Conservation (phyloP, 2,888 invertebrate genomes). For the Limnephilus auricula region DNA sequence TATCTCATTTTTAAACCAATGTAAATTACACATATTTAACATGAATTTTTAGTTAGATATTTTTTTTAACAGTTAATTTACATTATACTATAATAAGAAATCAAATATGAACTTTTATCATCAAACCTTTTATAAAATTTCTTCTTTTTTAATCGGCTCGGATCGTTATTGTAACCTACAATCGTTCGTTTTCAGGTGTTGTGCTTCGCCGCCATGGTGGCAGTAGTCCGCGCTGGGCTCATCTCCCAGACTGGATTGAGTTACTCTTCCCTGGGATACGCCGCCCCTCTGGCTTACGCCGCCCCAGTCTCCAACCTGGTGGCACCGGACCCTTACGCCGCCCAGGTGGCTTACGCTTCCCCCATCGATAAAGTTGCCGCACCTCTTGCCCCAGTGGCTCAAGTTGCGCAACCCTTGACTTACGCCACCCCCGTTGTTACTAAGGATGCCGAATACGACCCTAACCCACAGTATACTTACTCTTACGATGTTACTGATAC, state of each 20-base stretch:
- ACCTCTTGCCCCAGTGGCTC: constrained; percentile 66
- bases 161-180: neutral
- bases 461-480: constrained; percentile 75
- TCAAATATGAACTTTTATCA: too few relatives aligned
- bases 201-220: constrained; percentile 75
- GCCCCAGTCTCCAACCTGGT: constrained; percentile 62
- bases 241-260: constrained; percentile 68
- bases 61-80: too few relatives aligned
- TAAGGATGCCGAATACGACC: constrained; percentile 67
- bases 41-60: too few relatives aligned
- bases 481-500: constrained; percentile 79
- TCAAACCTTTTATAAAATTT: neutral
- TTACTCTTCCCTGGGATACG: constrained; percentile 68
- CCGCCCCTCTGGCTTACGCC: constrained; percentile 53
- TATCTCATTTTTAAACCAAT: too few relatives aligned
- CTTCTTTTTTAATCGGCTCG: neutral
- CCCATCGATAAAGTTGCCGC: constrained; percentile 66
- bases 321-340: constrained; percentile 69
- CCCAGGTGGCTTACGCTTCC: constrained; percentile 61
- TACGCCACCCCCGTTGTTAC: constrained; percentile 67
- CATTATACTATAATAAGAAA: too few relatives aligned
- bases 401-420: constrained; percentile 66
- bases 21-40: too few relatives aligned
- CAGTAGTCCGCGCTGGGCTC: constrained; percentile 69
- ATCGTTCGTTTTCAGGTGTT: constrained; percentile 73